A percentile compares a stretch with the other conserved stretches of the same genome.
phyloP scores from a whole-genome alignment of 2,888 invertebrate genomes.

The Cryptops parisi region DNA sequence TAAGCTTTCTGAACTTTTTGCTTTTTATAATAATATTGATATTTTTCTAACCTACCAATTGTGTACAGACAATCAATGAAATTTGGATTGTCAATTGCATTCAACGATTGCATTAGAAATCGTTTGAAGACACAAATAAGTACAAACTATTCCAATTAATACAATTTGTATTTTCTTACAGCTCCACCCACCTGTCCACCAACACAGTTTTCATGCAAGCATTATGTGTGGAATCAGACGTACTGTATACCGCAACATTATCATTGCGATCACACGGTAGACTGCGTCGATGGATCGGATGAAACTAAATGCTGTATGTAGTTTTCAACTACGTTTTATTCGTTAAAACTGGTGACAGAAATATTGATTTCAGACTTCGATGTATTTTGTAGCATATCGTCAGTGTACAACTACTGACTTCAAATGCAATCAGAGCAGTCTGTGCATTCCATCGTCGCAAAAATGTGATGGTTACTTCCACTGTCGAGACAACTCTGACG shows the following conservation, averaged over 20 bases:
- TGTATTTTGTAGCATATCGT: constrained; percentile 55
- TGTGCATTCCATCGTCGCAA: constrained; percentile 75
- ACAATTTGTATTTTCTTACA: too few relatives aligned
- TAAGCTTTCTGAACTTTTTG: too few relatives aligned
- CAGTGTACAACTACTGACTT: constrained; percentile 77
- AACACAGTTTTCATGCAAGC: constrained; percentile 74
- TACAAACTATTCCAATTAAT: too few relatives aligned
- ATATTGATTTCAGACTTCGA: constrained; percentile 2
- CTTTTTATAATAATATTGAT: too few relatives aligned
- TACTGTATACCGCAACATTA: constrained; percentile 88
- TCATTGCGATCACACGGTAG: constrained; percentile 86
- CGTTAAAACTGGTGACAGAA: not conserved
- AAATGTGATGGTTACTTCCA: constrained; percentile 84
- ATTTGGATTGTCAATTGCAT: too few relatives aligned
- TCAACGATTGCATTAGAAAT: too few relatives aligned
- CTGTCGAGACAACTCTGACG: constrained; percentile 57
- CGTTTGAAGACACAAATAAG: too few relatives aligned
- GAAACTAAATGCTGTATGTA: constrained; percentile 82
- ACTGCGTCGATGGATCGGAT: constrained; percentile 90
- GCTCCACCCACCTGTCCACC: constrained; percentile 86
- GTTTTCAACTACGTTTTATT: not conserved
- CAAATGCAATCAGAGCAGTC: constrained; percentile 56
- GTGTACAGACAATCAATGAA: too few relatives aligned
- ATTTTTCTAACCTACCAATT: too few relatives aligned
- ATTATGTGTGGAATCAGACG: constrained; percentile 89